These are phyloP conservation scores for Chrysemys picta DNA, from an alignment of 2,113 vertebrate species.

Conservation along the genomic window DNA sequence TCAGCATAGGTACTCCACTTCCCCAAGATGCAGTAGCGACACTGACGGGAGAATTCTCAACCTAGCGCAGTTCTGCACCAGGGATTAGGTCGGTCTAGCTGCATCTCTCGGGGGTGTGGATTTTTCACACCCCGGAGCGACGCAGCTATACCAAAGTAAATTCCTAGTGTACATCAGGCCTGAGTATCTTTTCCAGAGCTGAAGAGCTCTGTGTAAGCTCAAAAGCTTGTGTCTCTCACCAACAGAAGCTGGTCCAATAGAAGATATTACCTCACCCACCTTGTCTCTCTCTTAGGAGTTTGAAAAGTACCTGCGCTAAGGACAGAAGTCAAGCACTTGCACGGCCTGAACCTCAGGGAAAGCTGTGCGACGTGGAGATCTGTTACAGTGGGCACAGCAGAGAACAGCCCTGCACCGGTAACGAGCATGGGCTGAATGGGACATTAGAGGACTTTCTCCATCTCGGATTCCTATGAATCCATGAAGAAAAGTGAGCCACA, in stretches of 20 bases:
- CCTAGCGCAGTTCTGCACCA: neutral
- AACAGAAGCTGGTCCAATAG: neutral
- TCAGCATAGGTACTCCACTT: neutral
- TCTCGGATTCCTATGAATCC: neutral
- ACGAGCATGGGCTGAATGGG: neutral
- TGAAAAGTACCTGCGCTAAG: too few relatives aligned
- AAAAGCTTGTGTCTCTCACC: neutral
- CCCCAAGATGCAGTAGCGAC: neutral
- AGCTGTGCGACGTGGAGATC: neutral
- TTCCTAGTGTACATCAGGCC: neutral
- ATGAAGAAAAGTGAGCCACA: rapidly evolving
- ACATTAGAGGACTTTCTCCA: neutral
- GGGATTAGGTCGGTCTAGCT: neutral
- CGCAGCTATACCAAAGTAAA: neutral
- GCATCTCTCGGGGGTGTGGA: neutral
- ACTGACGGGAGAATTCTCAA: neutral
- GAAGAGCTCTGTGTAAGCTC: neutral
- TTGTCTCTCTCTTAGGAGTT: neutral
- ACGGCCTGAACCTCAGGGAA: neutral
- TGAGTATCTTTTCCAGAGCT: neutral
- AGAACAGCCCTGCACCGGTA: rapidly evolving
- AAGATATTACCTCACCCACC: neutral
- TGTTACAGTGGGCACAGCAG: rapidly evolving
- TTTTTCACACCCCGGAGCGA: neutral
- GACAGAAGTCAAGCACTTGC: rapidly evolving